Evolutionary conservation across 2,113 vertebrate genomes (phyloP), one percentile per base, ranked within the genome.

Genomic region (Murina feae): DNA sequence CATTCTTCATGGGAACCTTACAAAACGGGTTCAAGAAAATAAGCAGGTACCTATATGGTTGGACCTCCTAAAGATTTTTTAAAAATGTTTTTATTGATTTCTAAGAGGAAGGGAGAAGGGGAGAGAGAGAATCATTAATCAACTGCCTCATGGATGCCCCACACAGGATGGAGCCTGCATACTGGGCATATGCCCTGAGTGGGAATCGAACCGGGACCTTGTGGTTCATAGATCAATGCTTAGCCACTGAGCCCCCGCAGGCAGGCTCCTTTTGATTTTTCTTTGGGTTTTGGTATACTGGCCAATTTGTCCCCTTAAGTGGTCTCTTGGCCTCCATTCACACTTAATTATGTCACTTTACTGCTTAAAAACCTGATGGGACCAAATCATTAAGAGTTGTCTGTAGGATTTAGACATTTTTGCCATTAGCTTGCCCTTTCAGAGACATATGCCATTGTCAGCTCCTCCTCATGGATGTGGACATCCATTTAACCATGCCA

Each of bases 231-330:
- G 58, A 4, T 60, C 1, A 25, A 28, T 60, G 58, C 23, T 28
- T 25, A 28, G 28, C 58, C 11, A 11, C 25, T 25, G 58, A 60
- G 58, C 58, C 44, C 9, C 44, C 10, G 44, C 44, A 44, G 44
- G 9, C 25, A 60, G 23, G 58, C 9, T 60, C 55, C 55, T 60
- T 58, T 60, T 25, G 55, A 60, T 28, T 28, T 60, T 63, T 13
- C 53, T n/a, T 60, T 55, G 78, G 30, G 32, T 86, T 97, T 90
- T 89, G 71, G 35, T 42, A 12, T 14, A 35, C 35, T 32, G 28
- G 7, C 69, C 83, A 71, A 0, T 75, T 55, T 81, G 14, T 28
- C 8, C 23, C 16, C 25, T 20, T 58, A 7, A 44, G 20, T 85
- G 21, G 14, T 39, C 37, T 76, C n/a, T 78, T 11, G 53, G n/a